Percentiles rank a stretch among this genome's conserved stretches.
phyloP scores from a whole-genome alignment of 2,888 invertebrate genomes.

The Thereva nobilitata region DNA sequence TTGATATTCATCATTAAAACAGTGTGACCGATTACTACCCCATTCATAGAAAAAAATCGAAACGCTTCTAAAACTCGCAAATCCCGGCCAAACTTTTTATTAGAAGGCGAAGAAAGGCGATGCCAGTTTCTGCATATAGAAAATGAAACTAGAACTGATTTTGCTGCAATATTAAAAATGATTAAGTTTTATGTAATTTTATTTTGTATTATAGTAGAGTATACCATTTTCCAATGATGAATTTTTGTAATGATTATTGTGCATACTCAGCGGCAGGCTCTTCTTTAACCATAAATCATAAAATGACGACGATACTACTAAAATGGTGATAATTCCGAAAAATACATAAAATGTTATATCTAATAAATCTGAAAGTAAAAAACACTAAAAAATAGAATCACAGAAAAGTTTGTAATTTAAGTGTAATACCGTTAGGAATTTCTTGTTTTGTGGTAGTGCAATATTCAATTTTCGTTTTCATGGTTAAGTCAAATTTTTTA shows the following conservation, averaged over 20 bases:
- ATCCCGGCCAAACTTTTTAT: slow-evolving; percentile 31
- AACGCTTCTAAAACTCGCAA: slow-evolving; percentile 36
- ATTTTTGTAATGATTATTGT: not conserved
- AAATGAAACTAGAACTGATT: slow-evolving; percentile 28
- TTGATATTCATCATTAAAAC: slow-evolving; percentile 21
- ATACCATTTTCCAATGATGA: no score
- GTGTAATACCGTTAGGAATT: not conserved
- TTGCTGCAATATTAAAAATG: slow-evolving; percentile 8
- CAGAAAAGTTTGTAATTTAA: no score
- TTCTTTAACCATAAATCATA: slow-evolving; percentile 2
- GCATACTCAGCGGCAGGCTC: not conserved
- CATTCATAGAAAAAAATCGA: slow-evolving; percentile 30
- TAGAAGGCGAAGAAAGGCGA: slow-evolving; percentile 9
- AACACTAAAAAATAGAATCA: no score
- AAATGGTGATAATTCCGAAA: not conserved
- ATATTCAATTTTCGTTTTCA: slow-evolving; percentile 37
- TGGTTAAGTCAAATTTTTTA: slow-evolving; percentile 34
- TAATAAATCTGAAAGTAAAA: not conserved
- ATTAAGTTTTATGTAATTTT: not conserved
- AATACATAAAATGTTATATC: not conserved
- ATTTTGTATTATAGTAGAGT: no score
- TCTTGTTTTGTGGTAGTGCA: slow-evolving; percentile 33
- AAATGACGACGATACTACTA: not conserved
- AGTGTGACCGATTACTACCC: slow-evolving; percentile 39
- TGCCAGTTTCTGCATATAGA: slow-evolving; percentile 39